phyloP scores from a whole-genome alignment of 2,888 invertebrate species.

The Operophtera brumata region DNA sequence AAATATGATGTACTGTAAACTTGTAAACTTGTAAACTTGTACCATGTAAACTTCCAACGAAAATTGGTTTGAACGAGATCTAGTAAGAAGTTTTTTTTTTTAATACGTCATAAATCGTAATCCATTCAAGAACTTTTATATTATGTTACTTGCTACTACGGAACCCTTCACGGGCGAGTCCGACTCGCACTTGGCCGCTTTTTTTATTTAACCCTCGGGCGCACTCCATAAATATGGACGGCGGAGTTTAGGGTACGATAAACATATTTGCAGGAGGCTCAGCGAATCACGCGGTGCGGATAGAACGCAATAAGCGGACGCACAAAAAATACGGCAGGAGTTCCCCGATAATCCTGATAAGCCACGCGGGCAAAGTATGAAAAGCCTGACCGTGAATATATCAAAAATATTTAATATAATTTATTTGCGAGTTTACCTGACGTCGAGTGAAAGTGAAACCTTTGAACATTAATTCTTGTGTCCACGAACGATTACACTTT shows the following conservation, averaged over 20 bases:
- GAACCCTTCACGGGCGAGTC: too few relatives aligned
- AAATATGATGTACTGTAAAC: too few relatives aligned
- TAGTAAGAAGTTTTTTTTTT: too few relatives aligned
- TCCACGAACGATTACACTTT: constrained; percentile 20
- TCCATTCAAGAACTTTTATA: too few relatives aligned
- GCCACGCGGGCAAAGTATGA: constrained; percentile 73
- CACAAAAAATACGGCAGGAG: constrained; percentile 67
- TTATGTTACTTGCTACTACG: too few relatives aligned
- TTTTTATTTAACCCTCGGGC: constrained; percentile 49
- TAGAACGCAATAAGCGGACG: constrained; percentile 68
- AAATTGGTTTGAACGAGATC: too few relatives aligned
- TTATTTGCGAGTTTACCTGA: constrained; percentile 62
- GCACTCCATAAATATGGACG: constrained; percentile 54
- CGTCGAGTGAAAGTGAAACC: constrained; percentile 43
- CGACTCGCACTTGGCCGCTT: too few relatives aligned
- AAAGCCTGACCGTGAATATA: constrained; percentile 77
- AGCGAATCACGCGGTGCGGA: constrained; percentile 58
- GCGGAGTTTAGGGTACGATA: constrained; percentile 58
- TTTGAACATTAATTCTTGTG: constrained; percentile 28
- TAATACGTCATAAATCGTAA: too few relatives aligned
- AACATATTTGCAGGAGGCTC: constrained; percentile 60
- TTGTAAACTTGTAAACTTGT: too few relatives aligned
- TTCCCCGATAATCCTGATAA: constrained; percentile 76
- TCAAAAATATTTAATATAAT: constrained; percentile 75
- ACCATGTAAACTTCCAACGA: too few relatives aligned